Conservation (phyloP, 2,797 vertebrate species). For the Anguilla anguilla region DNA sequence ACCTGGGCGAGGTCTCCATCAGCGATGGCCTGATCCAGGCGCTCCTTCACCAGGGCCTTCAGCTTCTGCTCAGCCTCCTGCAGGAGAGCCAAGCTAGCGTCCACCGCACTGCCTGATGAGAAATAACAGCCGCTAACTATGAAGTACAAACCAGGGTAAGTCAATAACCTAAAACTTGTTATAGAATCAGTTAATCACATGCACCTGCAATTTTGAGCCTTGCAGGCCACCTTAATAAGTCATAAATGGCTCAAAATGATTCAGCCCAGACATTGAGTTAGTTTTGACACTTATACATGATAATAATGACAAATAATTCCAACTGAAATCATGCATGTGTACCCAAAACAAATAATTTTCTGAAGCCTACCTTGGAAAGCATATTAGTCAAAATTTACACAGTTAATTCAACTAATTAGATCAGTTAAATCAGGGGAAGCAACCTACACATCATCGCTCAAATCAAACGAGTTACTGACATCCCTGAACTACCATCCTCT, state of each 20-base stretch:
- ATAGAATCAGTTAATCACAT: background rate
- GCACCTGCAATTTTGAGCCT: background rate
- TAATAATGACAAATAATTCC: background rate
- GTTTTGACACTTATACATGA: background rate
- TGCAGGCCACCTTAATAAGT: background rate
- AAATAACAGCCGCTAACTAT: constrained; percentile 3
- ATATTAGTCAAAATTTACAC: background rate
- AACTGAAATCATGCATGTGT: background rate
- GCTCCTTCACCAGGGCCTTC: constrained; percentile 87
- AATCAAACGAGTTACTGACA: background rate
- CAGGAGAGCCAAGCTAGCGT: constrained; percentile 89
- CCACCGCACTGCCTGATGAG: constrained; percentile 86
- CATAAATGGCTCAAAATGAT: background rate
- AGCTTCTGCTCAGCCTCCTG: constrained; percentile 94
- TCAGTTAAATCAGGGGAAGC: background rate
- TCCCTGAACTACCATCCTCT: background rate
- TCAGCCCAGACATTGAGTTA: background rate
- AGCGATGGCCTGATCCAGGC: constrained; percentile 85
- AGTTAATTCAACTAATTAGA: background rate
- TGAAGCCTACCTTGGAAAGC: background rate
- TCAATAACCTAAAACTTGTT: background rate
- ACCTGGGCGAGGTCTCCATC: constrained; percentile 90
- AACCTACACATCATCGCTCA: background rate
- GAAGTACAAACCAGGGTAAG: background rate
- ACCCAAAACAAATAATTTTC: background rate